Evolutionary conservation across 1,140 invertebrate genomes (phyloP), one percentile per base, ranked within the genome.

Genomic region (Cataglyphis hispanica): DNA sequence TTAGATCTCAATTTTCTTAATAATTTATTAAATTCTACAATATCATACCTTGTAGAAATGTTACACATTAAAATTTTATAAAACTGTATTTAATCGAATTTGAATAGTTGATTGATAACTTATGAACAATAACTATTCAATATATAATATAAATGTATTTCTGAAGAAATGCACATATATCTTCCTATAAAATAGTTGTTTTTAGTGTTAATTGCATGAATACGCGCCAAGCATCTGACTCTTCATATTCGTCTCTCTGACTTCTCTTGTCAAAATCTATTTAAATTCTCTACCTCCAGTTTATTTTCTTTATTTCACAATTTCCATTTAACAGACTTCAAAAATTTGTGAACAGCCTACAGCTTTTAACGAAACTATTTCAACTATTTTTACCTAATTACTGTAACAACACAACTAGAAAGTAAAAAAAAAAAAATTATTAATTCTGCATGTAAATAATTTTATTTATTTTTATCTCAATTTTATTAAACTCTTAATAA

Each of bases 291-390:
- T 75, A 19, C 16, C 16, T 58, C 22, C 37, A 19, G 22, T 75
- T 60, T 75, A 60, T 22, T 53, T 75, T 75, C 16, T 37, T 60
- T 22, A 75, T 8, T 60, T 37, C 8, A 25, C 34, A 34, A 37
- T 25, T 13, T 40, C 16, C 34, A 60, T 75, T 75, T 75, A 60
- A n/a, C 13, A 16, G 19, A 11, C 16, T 25, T 37, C 16, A 11
- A 75, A 11, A 75, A 37, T 75, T 60, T 37, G 37, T 60, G 5
- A 1, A 25, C 13, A 58, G 58, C 10, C 34, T 60, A 16, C 22
- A 25, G 53, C 2, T 75, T 37, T 60, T 58, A 60, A 34, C 31
- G 25, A 75, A 40, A 11, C 3, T 37, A 25, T 60, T 58, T 22
- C 16, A 22, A 40, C 1, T 60, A 16, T 37, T 50, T 40, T 58